These are phyloP conservation scores for Oryzias celebensis DNA, from an alignment of 2,113 vertebrate genomes.

Conservation along the genomic window DNA sequence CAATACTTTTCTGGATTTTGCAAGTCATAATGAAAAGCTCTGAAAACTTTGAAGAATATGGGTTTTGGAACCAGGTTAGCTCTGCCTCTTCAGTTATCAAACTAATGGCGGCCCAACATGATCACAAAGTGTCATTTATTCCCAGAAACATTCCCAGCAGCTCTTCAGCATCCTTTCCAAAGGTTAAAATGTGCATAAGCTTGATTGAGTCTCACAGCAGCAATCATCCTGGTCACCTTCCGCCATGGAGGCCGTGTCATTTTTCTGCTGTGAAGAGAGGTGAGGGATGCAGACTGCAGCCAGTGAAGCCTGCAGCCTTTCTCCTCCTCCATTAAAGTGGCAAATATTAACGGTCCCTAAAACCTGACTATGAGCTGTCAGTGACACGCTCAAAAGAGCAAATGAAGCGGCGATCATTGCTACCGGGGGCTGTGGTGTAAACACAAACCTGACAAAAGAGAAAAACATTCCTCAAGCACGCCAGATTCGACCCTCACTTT, in stretches of 20 bases:
- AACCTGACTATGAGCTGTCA: constrained; percentile 39
- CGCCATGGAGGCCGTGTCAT: constrained; percentile 39
- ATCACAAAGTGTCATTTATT: constrained; percentile 40
- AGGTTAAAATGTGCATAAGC: constrained; percentile 41
- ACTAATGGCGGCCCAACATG: constrained; percentile 40
- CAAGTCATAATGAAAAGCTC: constrained; percentile 37
- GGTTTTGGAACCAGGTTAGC: constrained; percentile 42
- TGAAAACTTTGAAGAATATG: constrained; percentile 39
- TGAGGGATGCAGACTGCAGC: constrained; percentile 36
- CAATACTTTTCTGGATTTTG: constrained; percentile 47
- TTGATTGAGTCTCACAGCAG: constrained; percentile 50
- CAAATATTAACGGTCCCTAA: constrained; percentile 53
- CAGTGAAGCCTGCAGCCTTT: constrained; percentile 37
- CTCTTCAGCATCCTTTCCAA: constrained; percentile 35
- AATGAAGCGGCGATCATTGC: constrained; percentile 45
- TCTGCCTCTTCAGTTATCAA: constrained; percentile 25
- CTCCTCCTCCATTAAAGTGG: constrained; percentile 30
- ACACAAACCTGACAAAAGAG: constrained; percentile 19
- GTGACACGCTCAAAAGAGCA: constrained; percentile 44
- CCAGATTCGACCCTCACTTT: constrained; percentile 11
- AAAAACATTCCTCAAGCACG: constrained; percentile 7
- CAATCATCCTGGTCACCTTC: constrained; percentile 56
- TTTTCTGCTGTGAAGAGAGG: constrained; percentile 46
- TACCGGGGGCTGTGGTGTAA: constrained; percentile 34
- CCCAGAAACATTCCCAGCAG: constrained; percentile 33